phyloP scores from a whole-genome alignment of 2,888 invertebrate species.

The Chironomus riparius region DNA sequence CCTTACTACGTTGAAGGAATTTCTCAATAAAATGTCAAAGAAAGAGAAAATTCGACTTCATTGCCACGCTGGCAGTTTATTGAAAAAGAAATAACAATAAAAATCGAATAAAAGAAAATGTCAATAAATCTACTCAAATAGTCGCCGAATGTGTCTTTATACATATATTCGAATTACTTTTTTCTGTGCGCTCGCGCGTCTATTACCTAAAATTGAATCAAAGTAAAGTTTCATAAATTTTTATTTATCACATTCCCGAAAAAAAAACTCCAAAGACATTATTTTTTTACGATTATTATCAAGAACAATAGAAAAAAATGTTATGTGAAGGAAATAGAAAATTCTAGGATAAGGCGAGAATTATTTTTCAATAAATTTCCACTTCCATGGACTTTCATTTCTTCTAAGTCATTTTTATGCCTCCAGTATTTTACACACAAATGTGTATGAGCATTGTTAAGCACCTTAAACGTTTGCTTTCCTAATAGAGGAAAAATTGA shows the following conservation, averaged over 20 bases:
- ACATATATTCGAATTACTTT: not conserved
- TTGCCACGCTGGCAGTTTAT: slow-evolving; percentile 10
- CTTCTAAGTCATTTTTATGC: no score
- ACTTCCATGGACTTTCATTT: no score
- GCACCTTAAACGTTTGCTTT: not conserved
- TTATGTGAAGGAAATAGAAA: no score
- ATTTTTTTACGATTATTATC: no score
- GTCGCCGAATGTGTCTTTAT: slow-evolving; percentile 11
- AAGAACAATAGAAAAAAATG: no score
- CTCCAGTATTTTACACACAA: not conserved
- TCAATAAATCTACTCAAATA: slow-evolving; percentile 22
- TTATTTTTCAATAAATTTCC: no score
- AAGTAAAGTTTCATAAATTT: not conserved
- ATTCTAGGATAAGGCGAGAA: no score
- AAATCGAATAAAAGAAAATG: slow-evolving; percentile 25
- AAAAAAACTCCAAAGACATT: no score
- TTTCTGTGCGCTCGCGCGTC: no score
- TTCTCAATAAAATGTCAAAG: not conserved
- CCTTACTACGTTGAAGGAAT: not conserved
- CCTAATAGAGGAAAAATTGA: not conserved
- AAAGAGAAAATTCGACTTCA: not conserved
- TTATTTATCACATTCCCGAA: not conserved
- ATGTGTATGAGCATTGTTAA: not conserved
- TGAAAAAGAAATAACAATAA: slow-evolving; percentile 25
- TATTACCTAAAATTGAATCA: no score